Base-by-base conservation (phyloP, 2,113 vertebrate species). In the Pomatostomus ruficeps region DNA sequence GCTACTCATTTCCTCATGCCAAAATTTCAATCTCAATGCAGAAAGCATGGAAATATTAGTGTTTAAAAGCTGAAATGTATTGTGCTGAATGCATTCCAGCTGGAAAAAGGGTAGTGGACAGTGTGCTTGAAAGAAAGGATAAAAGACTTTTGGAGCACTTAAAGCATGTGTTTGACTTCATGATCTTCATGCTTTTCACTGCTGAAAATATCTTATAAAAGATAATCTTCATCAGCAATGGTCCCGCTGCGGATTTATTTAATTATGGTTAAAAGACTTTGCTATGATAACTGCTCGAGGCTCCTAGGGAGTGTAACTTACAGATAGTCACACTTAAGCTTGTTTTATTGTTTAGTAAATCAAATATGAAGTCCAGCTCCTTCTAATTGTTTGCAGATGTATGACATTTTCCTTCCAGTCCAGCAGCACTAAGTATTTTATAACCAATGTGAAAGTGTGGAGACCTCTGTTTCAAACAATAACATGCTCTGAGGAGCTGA, bases 371-470 rank as follows among this genome's bases (percentile, higher is more conserved):
- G 93, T 97, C 92, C 96, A 97, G 95, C 91, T 97, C 96, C 89
- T 97, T 98, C 96, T 98, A 98, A 98, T 98, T 98, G 97, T 97
- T 97, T 98, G 91, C 98, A 98, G 98, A 98, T 98, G 98, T 97
- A 95, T 96, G 93, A 96, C 96, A 93, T 97, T 97, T 97, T 97
- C 94, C 96, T 97, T 98, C 97, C 97, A 98, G 95, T 97, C 95
- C 97, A 97, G 97, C 98, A 97, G 97, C 96, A 97, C 96, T 98
- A 97, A 98, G 95, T 95, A 85, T 97, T 98, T 98, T 98, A 98
- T 97, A 97, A 97, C 96, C 96, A 95, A 94, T 89, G 91, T 96
- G 95, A 94, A 98, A 97, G 96, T 97, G 92, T 94, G 91, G 95
- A 93, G 97, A 97, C 93, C 96, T 98, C 96, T 83, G 87, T 86